Conservation (phyloP, 2,797 vertebrate genomes). For the Xiphorhynchus erythropygius region DNA sequence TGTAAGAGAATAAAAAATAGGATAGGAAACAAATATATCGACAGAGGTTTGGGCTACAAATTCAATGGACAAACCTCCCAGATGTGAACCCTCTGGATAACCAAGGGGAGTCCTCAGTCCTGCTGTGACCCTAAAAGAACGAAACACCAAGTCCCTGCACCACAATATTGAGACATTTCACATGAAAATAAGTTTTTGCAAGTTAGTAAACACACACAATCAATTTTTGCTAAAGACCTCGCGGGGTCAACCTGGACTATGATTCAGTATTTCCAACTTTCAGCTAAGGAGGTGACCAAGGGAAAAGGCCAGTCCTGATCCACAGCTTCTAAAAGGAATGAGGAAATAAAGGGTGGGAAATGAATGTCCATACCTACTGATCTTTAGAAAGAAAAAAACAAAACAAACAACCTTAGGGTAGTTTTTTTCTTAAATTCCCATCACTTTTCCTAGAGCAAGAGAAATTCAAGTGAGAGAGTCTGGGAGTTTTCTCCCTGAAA, state of each 20-base stretch:
- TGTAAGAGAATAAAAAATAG: not conserved
- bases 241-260: rapidly evolving
- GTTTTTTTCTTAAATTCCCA: not conserved
- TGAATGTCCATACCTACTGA: rapidly evolving
- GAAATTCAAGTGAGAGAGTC: not conserved
- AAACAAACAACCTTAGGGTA: rapidly evolving
- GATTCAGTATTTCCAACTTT: not conserved
- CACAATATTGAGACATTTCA: not conserved
- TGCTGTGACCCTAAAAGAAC: not conserved
- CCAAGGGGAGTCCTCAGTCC: not conserved
- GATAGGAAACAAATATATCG: not conserved
- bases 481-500: not conserved
- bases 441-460: not conserved
- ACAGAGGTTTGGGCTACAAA: not conserved
- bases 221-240: not conserved
- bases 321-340: not conserved
- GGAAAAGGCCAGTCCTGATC: not conserved
- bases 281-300: not conserved
- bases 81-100: not conserved
- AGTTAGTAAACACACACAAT: not conserved
- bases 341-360: not conserved
- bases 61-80: not conserved
- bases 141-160: not conserved
- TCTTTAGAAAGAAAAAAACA: not conserved
- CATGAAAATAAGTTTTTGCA: not conserved